Evolutionary conservation across 2,888 invertebrate species (phyloP), one percentile per base, ranked within the genome.

Genomic region (Dryobotodes eremita): DNA sequence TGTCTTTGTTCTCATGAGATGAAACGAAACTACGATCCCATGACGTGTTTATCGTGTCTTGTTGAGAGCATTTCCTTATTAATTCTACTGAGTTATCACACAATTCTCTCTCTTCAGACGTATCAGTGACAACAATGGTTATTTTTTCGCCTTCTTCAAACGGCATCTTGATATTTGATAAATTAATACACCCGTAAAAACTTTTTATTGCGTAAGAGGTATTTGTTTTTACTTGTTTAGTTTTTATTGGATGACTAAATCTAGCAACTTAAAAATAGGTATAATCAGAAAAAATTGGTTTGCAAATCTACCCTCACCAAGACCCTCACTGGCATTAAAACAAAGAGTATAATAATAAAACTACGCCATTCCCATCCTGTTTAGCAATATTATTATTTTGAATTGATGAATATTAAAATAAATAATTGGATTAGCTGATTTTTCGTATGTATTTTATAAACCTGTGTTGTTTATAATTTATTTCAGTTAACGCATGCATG

Each of bases 11-110:
- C 59, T 94, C 94, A 89, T 89, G 89, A 82, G 91, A 86, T 75
- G 92, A 90, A 80, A 89, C 84, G 89, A 93, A 92, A 88, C 87
- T 93, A 75, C 89, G 89, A 80, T 95, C 95, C 95, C 95, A 96
- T 84, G 96, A 96, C 82, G 92, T 92, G 81, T 96, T 91, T 83
- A 93, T 89, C 65, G 83, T 80, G 74, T 93, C 90, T 72, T 90
- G 86, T 85, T 89, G 89, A 71, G 90, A 87, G 87, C 93, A 93
- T 94, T 94, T 94, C 80, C 96, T 91, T 83, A 96, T 91, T 80
- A 92, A 89, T 94, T 96, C 97, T 74, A 96, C 89, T 10, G 95
- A 94, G 86, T 92, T 91, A 84, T 90, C 80, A 79, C 80, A 89
- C 88, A 89, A 85, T 85, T 89, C 90, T 79, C 80, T 85, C 79